Evolutionary conservation across 2,797 vertebrate species (phyloP).

Genomic region (Spinus olivaceus): DNA sequence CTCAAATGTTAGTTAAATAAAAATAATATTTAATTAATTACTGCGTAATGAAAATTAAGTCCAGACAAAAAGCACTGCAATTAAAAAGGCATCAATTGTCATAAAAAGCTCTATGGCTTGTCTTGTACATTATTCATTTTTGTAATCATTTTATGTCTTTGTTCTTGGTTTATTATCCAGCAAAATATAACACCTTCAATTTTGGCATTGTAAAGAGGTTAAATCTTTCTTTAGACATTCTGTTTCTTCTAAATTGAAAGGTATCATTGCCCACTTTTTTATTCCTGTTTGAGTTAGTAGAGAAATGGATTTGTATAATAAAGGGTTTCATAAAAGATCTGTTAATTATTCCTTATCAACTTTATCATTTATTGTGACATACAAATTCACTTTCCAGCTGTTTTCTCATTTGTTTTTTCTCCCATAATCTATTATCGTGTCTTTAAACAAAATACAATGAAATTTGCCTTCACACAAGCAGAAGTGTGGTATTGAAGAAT

Average conservation of each 20-base stretch:
- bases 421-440: not conserved
- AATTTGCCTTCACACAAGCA: not conserved
- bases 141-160: not conserved
- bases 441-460: not conserved
- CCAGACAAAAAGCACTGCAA: not conserved
- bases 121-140: not conserved
- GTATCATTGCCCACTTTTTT: not conserved
- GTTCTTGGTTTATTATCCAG: not conserved
- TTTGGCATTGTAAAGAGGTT: not conserved
- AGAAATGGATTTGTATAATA: not conserved
- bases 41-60: not conserved
- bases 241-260: not conserved
- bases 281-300: not conserved
- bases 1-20: not conserved
- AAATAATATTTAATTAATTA: not conserved
- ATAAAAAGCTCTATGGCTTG: not conserved
- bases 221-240: not conserved
- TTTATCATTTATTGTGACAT: not conserved
- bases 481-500: not conserved
- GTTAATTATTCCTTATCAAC: not conserved
- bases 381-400: not conserved
- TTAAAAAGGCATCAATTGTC: not conserved
- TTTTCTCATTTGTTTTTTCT: not conserved
- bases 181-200: not conserved
- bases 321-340: not conserved